Conservation (phyloP, 2,113 vertebrate species). For the Lathamus discolor region DNA sequence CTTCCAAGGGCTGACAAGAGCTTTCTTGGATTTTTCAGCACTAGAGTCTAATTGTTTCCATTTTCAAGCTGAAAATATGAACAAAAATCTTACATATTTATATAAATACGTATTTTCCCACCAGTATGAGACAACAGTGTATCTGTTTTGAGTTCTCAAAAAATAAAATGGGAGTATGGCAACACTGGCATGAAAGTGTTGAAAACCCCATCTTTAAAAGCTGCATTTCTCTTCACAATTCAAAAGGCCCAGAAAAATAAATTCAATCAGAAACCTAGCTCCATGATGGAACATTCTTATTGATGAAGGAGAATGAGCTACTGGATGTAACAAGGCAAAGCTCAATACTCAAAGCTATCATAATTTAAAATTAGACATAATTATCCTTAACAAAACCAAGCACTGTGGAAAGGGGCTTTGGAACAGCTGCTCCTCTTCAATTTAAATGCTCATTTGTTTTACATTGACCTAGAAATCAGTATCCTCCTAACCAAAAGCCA, state of each 20-base stretch:
- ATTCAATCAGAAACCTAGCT: slow-evolving; percentile 24
- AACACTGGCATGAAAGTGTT: neutral
- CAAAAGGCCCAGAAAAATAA: slow-evolving; percentile 44
- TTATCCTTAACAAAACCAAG: slow-evolving; percentile 75
- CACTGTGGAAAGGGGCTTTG: slow-evolving; percentile 63
- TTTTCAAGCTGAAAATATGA: slow-evolving; percentile 6
- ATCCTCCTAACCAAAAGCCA: slow-evolving; percentile 72
- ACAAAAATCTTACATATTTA: slow-evolving; percentile 1
- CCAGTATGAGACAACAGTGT: neutral
- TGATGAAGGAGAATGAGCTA: slow-evolving; percentile 55
- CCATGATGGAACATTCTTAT: slow-evolving; percentile 34
- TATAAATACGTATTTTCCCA: slow-evolving; percentile 14
- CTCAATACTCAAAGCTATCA: slow-evolving; percentile 72
- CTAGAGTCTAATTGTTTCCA: neutral
- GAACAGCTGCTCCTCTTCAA: slow-evolving; percentile 73
- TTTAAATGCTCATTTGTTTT: slow-evolving; percentile 73
- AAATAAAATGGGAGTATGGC: neutral
- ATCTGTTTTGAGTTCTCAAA: neutral
- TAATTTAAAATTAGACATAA: slow-evolving; percentile 75
- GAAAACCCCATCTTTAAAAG: neutral
- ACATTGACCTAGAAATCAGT: slow-evolving; percentile 75
- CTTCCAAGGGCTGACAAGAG: slow-evolving; percentile 30
- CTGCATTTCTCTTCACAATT: neutral
- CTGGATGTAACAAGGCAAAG: slow-evolving; percentile 59
- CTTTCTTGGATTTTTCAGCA: slow-evolving; percentile 27